Percentiles rank a stretch among this genome's conserved stretches.
Conservation (phyloP, 2,797 vertebrate species). For the Pogoniulus pusillus region DNA sequence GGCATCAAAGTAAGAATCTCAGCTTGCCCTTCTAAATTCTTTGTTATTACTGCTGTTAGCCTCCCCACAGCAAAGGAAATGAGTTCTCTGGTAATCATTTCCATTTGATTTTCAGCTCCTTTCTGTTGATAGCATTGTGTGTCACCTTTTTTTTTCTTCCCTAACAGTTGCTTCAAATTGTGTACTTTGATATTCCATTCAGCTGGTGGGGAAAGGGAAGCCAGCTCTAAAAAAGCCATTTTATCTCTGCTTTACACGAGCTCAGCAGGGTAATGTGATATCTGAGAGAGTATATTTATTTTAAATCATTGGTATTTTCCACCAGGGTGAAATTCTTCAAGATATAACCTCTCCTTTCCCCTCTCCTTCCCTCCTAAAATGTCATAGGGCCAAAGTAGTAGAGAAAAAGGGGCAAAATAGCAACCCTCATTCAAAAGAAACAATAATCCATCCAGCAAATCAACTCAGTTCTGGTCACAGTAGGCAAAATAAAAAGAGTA, state of each 20-base stretch:
- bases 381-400: background rate
- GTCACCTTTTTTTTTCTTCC: conserved; percentile 26
- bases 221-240: conserved; percentile 30
- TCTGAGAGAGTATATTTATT: conserved; percentile 28
- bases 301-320: conserved; percentile 51
- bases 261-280: conserved; percentile 25
- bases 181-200: conserved; percentile 53
- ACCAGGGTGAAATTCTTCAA: conserved; percentile 22
- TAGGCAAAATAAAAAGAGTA: background rate
- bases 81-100: conserved; percentile 39
- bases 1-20: conserved; percentile 32
- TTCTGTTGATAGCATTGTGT: conserved; percentile 42
- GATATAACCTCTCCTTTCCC: background rate
- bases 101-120: conserved; percentile 63
- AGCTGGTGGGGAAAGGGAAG: conserved; percentile 36
- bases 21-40: conserved; percentile 25
- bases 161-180: conserved; percentile 42
- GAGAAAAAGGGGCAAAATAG: conserved; percentile 10
- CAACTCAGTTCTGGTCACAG: background rate
- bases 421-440: background rate
- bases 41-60: conserved; percentile 46
- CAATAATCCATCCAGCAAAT: conserved; percentile 21
- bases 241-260: conserved; percentile 44
- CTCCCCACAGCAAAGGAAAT: conserved; percentile 57
- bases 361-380: background rate